Conservation (phyloP, 2,888 invertebrate genomes). For the Diarsia brunnea region DNA sequence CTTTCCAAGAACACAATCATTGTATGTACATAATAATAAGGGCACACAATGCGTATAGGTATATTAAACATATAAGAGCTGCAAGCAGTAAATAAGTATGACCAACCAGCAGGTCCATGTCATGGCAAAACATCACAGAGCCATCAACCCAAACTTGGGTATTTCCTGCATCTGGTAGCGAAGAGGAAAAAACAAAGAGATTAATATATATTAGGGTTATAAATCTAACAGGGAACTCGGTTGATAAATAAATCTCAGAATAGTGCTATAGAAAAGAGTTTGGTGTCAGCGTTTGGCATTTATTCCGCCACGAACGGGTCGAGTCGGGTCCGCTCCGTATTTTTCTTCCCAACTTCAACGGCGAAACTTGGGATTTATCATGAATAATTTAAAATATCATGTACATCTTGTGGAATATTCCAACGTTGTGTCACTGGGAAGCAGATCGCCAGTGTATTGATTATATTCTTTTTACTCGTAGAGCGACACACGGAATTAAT, state of each 20-base stretch:
- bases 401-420: conserved; percentile 79
- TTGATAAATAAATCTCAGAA: conserved; percentile 79
- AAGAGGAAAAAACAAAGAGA: conserved; percentile 74
- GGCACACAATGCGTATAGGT: not conserved
- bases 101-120: conserved; percentile 57
- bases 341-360: conserved; percentile 78
- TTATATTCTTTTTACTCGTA: conserved; percentile 58
- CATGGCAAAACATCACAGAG: conserved; percentile 56
- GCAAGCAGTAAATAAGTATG: conserved; percentile 4
- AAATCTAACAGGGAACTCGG: conserved; percentile 75
- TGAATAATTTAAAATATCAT: conserved; percentile 86
- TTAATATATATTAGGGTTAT: conserved; percentile 76
- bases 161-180: conserved; percentile 61
- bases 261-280: conserved; percentile 77
- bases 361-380: conserved; percentile 85
- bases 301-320: conserved; percentile 73
- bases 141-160: conserved; percentile 51
- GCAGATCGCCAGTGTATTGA: conserved; percentile 61
- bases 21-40: not conserved
- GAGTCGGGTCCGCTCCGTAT: conserved; percentile 75
- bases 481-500: conserved; percentile 72
- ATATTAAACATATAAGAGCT: not conserved
- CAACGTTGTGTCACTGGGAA: conserved; percentile 50
- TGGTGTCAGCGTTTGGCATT: conserved; percentile 79
- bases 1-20: not conserved